Conservation (phyloP, 2,888 invertebrate species). For the Patella caerulea region DNA sequence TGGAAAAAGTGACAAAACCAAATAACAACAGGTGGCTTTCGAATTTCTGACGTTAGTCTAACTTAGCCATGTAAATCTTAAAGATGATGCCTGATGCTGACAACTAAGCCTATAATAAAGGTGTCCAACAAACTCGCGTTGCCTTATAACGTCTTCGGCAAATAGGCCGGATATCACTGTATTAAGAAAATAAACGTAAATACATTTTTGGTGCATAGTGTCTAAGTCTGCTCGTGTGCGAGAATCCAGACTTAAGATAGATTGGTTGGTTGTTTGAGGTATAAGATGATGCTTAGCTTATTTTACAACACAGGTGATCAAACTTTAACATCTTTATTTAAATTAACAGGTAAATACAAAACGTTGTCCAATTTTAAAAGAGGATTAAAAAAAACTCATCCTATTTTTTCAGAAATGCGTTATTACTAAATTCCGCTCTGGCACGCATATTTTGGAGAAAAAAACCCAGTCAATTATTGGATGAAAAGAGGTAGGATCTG, state of each 20-base stretch:
- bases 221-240: constrained; percentile 2
- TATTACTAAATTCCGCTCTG: too few species aligned
- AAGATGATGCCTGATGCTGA: background rate
- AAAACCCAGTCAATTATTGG: too few species aligned
- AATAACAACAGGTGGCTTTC: constrained; percentile 5
- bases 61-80: constrained; percentile 4
- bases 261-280: too few species aligned
- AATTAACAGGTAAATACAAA: constrained; percentile 1
- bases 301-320: constrained; percentile 1
- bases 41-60: background rate
- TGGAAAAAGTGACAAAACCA: constrained; percentile 3
- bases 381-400: too few species aligned
- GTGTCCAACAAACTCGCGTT: background rate
- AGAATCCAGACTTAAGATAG: background rate
- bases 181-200: constrained; percentile 7
- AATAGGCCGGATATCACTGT: background rate
- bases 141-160: background rate
- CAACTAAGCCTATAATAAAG: background rate
- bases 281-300: too few species aligned
- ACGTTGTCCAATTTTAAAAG: too few species aligned
- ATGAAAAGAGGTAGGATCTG: too few species aligned
- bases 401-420: too few species aligned
- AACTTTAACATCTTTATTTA: background rate
- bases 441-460: too few species aligned
- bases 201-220: background rate